phyloP scores from a whole-genome alignment of 35 echinoderm and acorn worm genomes.

The Heliocidaris erythrogramma region DNA sequence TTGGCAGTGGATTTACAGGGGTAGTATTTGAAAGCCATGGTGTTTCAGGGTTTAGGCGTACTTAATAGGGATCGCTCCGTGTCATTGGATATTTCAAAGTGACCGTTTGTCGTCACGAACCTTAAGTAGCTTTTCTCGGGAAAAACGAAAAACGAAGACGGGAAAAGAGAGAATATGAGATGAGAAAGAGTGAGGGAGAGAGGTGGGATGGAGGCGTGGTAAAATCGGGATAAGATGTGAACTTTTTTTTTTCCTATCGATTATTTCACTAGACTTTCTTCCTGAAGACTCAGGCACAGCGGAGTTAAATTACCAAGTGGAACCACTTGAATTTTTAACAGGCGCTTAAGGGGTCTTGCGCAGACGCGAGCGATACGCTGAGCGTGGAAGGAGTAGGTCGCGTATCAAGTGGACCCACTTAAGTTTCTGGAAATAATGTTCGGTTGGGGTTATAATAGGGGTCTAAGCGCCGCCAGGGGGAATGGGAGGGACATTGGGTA shows the following conservation, averaged over 20 bases:
- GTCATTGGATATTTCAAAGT: background rate
- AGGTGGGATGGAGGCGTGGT: background rate
- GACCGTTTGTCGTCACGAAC: background rate
- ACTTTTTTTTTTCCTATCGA: constrained; percentile 5
- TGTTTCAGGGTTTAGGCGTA: background rate
- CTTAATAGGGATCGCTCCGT: background rate
- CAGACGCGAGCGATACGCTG: constrained; percentile 26
- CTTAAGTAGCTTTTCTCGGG: background rate
- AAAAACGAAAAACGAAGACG: background rate
- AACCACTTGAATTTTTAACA: constrained; percentile 43
- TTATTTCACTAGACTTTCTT: background rate
- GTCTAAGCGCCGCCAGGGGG: background rate
- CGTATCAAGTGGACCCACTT: constrained; percentile 42
- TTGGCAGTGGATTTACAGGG: background rate
- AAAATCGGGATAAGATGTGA: background rate
- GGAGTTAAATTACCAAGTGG: constrained; percentile 40
- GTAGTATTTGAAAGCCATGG: too few relatives aligned
- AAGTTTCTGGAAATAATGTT: constrained; percentile 43
- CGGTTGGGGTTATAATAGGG: background rate
- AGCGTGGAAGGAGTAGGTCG: background rate
- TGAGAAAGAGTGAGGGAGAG: background rate
- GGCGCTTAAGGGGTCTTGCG: constrained; percentile 30
- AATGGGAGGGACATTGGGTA: background rate
- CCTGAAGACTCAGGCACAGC: background rate
- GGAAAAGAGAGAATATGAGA: background rate